phyloP scores from a whole-genome alignment of 2,113 vertebrate species.

The Regulus satrapa region DNA sequence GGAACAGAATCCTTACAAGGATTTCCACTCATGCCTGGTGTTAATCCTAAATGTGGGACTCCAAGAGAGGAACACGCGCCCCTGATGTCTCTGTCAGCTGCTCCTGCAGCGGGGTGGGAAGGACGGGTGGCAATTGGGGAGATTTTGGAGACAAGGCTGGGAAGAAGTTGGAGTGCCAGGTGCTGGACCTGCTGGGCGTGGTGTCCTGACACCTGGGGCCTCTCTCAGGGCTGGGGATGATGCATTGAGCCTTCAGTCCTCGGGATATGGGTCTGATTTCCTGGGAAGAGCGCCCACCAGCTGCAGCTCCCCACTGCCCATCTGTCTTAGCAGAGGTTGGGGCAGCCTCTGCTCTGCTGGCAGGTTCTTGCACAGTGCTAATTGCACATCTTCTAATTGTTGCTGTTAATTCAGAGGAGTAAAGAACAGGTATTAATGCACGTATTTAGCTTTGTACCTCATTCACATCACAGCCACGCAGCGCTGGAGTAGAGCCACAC shows the following conservation, averaged over 20 bases:
- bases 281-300: background rate
- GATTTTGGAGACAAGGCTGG: background rate
- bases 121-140: fast-evolving
- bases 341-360: background rate
- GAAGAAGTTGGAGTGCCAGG: background rate
- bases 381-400: background rate
- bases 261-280: background rate
- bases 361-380: background rate
- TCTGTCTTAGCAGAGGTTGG: background rate
- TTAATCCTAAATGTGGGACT: background rate
- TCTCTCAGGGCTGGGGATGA: background rate
- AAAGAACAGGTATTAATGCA: background rate
- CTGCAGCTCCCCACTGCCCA: background rate
- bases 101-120: background rate
- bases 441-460: background rate
- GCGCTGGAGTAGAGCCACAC: background rate
- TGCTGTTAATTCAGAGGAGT: background rate
- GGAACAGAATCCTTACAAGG: background rate
- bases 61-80: fast-evolving
- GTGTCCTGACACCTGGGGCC: background rate
- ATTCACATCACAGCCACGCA: fast-evolving
- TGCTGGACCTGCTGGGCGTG: background rate
- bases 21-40: background rate
- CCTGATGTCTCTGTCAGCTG: background rate
- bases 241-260: background rate